Percentiles rank a stretch among this genome's conserved stretches.
Evolutionary conservation across 2,888 invertebrate genomes (phyloP).

Genomic region (Clitarchus hookeri): DNA sequence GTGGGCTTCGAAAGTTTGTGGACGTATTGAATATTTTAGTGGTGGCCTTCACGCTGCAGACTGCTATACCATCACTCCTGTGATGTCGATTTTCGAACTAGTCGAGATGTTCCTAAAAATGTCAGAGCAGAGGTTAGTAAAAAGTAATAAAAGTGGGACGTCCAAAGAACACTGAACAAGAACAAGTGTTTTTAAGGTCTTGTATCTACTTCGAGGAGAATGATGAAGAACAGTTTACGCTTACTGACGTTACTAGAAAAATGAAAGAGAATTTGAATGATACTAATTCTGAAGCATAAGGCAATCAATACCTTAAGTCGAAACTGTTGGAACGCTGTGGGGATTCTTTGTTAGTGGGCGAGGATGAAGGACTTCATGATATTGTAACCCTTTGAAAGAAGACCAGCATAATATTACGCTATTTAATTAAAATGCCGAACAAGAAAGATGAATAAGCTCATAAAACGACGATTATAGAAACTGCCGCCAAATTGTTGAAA

Average conservation of each 20-base stretch:
- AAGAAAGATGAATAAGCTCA: background rate
- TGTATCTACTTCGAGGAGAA: too few relatives aligned
- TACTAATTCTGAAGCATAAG: too few relatives aligned
- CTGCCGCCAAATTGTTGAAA: background rate
- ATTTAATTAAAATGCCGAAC: background rate
- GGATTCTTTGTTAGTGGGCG: too few relatives aligned
- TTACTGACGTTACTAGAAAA: too few relatives aligned
- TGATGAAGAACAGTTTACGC: too few relatives aligned
- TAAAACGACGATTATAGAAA: conserved; percentile 6
- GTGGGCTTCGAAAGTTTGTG: background rate
- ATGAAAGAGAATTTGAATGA: too few relatives aligned
- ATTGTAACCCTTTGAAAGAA: background rate
- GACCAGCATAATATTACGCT: background rate
- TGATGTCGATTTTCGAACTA: background rate
- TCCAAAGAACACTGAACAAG: too few relatives aligned
- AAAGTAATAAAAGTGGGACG: too few relatives aligned
- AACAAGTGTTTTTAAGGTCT: too few relatives aligned
- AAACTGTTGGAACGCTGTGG: too few relatives aligned
- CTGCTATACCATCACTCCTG: conserved; percentile 15
- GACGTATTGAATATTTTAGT: background rate
- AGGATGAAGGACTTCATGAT: background rate
- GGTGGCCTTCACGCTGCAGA: background rate
- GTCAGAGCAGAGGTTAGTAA: too few relatives aligned
- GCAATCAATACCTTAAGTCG: too few relatives aligned
- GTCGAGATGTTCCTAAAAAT: background rate